Conservation (phyloP, 2,888 invertebrate species). For the Corythucha ciliata region DNA sequence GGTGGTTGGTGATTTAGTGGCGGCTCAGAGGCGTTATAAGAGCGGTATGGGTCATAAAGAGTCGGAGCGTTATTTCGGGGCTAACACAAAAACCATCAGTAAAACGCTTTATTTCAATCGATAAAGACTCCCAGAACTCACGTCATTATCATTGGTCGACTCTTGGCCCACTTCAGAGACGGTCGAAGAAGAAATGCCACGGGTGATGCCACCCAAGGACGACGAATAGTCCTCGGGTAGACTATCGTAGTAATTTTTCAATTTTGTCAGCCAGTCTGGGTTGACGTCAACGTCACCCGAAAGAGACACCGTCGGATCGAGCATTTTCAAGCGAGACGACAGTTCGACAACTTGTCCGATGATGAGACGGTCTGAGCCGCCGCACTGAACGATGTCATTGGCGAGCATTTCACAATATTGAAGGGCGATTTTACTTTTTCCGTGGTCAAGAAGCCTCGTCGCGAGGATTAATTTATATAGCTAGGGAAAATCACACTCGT, state of each 20-base stretch:
- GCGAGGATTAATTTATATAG: conserved; percentile 78
- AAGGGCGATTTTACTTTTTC: conserved; percentile 55
- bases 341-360: conserved; percentile 31
- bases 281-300: conserved; percentile 42
- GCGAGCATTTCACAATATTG: conserved; percentile 75
- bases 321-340: conserved; percentile 41
- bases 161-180: conserved; percentile 28
- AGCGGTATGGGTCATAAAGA: no score
- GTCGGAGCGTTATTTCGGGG: no score
- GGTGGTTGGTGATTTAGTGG: no score
- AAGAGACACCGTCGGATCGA: conserved; percentile 30
- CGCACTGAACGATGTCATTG: conserved; percentile 41
- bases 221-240: conserved; percentile 21
- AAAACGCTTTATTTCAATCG: no score
- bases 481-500: conserved; percentile 42
- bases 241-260: conserved; percentile 21
- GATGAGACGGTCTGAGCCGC: conserved; percentile 42
- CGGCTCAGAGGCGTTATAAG: no score
- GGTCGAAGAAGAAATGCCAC: conserved; percentile 29
- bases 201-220: no score
- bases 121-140: no score
- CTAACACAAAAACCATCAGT: no score
- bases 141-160: no score
- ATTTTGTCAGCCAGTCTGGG: conserved; percentile 43
- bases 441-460: conserved; percentile 64